These are phyloP conservation scores for Gadus macrocephalus DNA, from an alignment of 2,113 vertebrate genomes.

Conservation along the genomic window DNA sequence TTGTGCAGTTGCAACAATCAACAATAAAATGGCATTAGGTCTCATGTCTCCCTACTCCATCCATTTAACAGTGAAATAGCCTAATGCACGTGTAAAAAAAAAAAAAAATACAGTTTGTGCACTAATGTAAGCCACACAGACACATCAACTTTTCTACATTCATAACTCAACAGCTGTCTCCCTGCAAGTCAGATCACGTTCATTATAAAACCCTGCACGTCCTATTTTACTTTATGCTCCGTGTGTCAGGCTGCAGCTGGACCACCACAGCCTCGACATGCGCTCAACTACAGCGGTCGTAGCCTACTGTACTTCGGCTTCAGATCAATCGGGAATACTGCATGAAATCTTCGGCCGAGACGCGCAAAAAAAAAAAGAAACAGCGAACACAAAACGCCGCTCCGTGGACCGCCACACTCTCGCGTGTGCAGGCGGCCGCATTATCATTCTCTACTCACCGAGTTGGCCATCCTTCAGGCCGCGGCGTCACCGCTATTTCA, in stretches of 20 bases:
- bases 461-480: constrained; percentile 88
- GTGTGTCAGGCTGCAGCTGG: not conserved
- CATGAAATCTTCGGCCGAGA: constrained; percentile 34
- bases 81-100: too few species aligned
- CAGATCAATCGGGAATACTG: constrained; percentile 41
- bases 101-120: too few species aligned
- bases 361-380: constrained; percentile 31
- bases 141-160: too few species aligned
- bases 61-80: too few species aligned
- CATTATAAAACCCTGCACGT: too few species aligned
- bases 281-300: not conserved
- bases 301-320: constrained; percentile 34
- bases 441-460: constrained; percentile 77
- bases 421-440: not conserved
- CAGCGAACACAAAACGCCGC: constrained; percentile 16
- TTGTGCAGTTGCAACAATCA: too few species aligned
- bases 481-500: constrained; percentile 79
- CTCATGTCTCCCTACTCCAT: too few species aligned
- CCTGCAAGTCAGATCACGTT: too few species aligned
- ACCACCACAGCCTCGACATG: not conserved
- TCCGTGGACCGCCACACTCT: not conserved
- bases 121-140: too few species aligned
- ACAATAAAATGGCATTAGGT: too few species aligned
- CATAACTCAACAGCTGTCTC: too few species aligned
- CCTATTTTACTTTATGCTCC: not conserved